Conservation (phyloP, 2,888 invertebrate genomes). For the Drosophila silvestris region DNA sequence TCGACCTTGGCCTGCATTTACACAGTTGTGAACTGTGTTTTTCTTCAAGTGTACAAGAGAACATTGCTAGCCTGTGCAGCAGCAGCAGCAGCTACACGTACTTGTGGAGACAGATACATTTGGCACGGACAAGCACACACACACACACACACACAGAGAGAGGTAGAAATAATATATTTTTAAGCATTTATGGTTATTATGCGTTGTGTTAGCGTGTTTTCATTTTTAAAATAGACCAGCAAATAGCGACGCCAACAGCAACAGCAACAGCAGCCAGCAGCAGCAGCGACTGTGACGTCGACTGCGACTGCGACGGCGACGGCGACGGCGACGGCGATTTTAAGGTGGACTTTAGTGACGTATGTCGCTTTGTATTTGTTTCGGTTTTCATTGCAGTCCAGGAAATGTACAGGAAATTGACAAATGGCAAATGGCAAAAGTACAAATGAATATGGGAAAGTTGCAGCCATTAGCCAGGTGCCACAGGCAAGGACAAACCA, state of each 20-base stretch:
- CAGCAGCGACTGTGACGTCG: neutral
- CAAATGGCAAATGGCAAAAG: constrained; percentile 19
- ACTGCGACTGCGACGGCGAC: constrained; percentile 5
- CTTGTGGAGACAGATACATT: neutral
- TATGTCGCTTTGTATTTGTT: neutral
- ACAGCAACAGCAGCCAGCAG: neutral
- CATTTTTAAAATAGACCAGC: constrained; percentile 53
- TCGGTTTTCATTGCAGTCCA: neutral
- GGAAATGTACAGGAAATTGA: constrained; percentile 28
- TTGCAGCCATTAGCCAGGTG: constrained; percentile 39
- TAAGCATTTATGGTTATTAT: constrained; percentile 62
- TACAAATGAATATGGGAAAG: constrained; percentile 2
- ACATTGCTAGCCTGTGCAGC: neutral
- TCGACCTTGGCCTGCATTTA: neutral
- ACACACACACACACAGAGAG: neutral
- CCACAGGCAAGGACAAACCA: constrained; percentile 43
- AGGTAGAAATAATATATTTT: constrained; percentile 35
- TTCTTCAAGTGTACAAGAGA: neutral
- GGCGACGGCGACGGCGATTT: constrained; percentile 15
- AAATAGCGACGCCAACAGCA: constrained; percentile 8
- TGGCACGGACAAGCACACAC: neutral
- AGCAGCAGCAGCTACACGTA: neutral
- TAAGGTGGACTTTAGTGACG: neutral
- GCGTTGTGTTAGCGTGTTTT: constrained; percentile 56
- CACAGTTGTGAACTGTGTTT: neutral